These are phyloP conservation scores for Adelosebastes latens DNA, from an alignment of 2,797 vertebrate species.

Conservation along the genomic window DNA sequence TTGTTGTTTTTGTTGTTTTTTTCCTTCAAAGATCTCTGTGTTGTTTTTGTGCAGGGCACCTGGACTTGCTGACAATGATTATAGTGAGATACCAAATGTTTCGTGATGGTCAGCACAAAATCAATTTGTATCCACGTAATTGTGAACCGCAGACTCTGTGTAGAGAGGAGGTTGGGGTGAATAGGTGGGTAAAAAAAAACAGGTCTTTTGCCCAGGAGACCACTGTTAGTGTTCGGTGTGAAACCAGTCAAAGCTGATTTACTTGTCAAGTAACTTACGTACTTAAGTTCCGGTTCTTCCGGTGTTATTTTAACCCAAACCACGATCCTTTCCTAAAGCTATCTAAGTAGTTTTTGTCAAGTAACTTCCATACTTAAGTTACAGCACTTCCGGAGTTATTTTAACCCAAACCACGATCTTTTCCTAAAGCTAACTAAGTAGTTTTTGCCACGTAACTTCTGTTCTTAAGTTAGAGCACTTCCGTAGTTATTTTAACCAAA, in stretches of 20 bases:
- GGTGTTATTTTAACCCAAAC: too few relatives aligned
- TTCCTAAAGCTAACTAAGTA: background rate
- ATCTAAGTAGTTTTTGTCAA: too few relatives aligned
- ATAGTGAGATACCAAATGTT: conserved; percentile 14
- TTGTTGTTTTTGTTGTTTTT: conserved; percentile 58
- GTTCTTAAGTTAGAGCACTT: background rate
- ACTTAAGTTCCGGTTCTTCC: too few relatives aligned
- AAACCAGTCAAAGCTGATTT: background rate
- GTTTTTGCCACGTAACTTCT: background rate
- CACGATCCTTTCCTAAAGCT: too few relatives aligned
- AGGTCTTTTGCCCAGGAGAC: background rate
- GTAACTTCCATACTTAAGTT: too few relatives aligned
- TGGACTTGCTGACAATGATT: conserved; percentile 34
- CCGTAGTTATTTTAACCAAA: background rate
- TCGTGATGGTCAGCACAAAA: background rate
- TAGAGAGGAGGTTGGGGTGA: too few relatives aligned
- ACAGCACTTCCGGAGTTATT: too few relatives aligned
- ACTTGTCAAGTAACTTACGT: background rate
- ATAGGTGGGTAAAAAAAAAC: too few relatives aligned
- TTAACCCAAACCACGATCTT: background rate
- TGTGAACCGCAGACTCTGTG: background rate
- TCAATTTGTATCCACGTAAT: background rate
- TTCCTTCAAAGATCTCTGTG: conserved; percentile 50
- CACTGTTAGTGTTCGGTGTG: background rate
- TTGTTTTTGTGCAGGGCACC: conserved; percentile 61